Percentiles rank a stretch among this genome's conserved stretches.
Conservation (phyloP, 23 tunicate genomes). For the Trididemnum nubilum region DNA sequence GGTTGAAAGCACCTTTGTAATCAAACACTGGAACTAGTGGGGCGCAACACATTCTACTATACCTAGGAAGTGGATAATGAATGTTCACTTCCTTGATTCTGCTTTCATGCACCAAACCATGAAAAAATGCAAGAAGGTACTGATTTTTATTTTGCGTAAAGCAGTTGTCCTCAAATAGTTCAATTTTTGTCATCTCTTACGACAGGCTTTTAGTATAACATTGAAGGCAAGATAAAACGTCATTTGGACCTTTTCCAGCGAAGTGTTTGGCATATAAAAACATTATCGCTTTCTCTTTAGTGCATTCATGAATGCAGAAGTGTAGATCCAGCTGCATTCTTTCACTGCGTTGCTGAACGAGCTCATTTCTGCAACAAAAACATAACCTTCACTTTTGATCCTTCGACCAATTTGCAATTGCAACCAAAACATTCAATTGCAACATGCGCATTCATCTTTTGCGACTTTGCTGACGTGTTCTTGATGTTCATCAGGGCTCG, state of each 20-base stretch:
- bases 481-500: no score
- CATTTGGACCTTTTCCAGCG: conserved; percentile 29
- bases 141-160: conserved; percentile 22
- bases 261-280: conserved; percentile 16
- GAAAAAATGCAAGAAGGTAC: background rate
- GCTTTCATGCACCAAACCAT: background rate
- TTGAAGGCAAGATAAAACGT: background rate
- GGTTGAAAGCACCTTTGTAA: no score
- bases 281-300: background rate
- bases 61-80: background rate
- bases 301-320: conserved; percentile 9
- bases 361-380: no score
- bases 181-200: background rate
- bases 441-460: no score
- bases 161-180: conserved; percentile 32
- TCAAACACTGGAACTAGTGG: no score
- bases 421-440: no score
- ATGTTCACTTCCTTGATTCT: background rate
- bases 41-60: background rate
- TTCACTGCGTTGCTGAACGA: no score
- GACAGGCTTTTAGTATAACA: background rate
- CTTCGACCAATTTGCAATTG: no score
- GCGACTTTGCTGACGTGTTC: no score
- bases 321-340: no score
- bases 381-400: no score